phyloP scores from a whole-genome alignment of 2,888 invertebrate species.

The Lacanobia wlatinum region DNA sequence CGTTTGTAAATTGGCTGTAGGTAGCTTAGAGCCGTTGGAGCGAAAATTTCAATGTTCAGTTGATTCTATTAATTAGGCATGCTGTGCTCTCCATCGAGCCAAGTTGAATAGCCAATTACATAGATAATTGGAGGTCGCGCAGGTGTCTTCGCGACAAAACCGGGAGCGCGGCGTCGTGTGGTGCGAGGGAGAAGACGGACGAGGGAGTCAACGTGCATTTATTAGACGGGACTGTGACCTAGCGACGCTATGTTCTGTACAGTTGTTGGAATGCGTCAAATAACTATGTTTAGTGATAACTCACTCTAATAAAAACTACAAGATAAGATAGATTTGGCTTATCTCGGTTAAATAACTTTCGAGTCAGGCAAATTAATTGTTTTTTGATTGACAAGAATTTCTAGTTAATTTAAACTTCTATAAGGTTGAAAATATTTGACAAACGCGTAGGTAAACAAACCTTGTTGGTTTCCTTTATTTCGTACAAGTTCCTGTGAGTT shows the following conservation, averaged over 20 bases:
- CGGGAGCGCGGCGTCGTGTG: conserved; percentile 62
- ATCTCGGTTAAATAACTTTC: too few relatives aligned
- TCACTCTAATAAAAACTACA: too few relatives aligned
- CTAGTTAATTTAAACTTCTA: too few relatives aligned
- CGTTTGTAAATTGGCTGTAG: conserved; percentile 72
- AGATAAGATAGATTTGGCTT: too few relatives aligned
- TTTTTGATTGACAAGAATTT: too few relatives aligned
- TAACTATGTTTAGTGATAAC: too few relatives aligned
- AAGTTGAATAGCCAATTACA: conserved; percentile 90
- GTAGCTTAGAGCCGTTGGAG: conserved; percentile 78
- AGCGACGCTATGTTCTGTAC: neutral
- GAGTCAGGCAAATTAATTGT: too few relatives aligned
- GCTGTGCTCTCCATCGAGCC: conserved; percentile 85
- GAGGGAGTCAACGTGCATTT: conserved; percentile 1
- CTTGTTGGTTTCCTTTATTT: too few relatives aligned
- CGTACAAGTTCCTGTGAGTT: too few relatives aligned
- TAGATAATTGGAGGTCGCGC: conserved; percentile 88
- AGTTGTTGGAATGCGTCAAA: neutral
- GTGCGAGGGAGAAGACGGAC: conserved; percentile 45
- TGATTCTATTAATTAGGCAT: conserved; percentile 89
- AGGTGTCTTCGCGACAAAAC: conserved; percentile 86
- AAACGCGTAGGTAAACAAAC: too few relatives aligned
- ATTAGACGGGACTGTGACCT: neutral
- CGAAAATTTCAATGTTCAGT: conserved; percentile 88
- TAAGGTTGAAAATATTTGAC: too few relatives aligned